Evolutionary conservation across 2,888 invertebrate genomes (phyloP).

Genomic region (Elysia crispata): DNA sequence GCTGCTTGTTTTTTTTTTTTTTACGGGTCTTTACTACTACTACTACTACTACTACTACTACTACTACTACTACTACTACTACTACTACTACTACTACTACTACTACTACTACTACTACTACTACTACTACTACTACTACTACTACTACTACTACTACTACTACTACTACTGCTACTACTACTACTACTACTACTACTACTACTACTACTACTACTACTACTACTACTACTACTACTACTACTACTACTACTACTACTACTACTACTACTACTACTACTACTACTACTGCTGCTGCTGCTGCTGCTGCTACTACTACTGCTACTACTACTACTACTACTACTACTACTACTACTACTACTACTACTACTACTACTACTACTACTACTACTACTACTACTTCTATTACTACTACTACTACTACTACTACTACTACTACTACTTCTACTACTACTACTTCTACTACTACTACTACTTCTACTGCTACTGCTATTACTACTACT

Average conservation of each 20-base stretch:
- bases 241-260: constrained; percentile 9
- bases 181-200: constrained; percentile 9
- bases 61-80: constrained; percentile 9
- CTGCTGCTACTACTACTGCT: background rate
- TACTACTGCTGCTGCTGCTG: background rate
- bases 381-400: constrained; percentile 4
- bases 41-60: constrained; percentile 9
- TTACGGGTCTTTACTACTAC: no score
- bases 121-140: constrained; percentile 9
- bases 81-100: constrained; percentile 1
- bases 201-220: constrained; percentile 9
- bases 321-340: constrained; percentile 20
- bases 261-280: constrained; percentile 9
- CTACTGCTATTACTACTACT: constrained; percentile 1
- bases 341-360: constrained; percentile 24
- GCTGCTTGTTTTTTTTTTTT: no score
- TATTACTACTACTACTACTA: constrained; percentile 4
- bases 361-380: constrained; percentile 9
- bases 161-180: constrained; percentile 4
- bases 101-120: constrained; percentile 9
- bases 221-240: constrained; percentile 4
- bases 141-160: constrained; percentile 4
- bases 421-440: constrained; percentile 9
- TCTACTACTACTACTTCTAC: constrained; percentile 1
- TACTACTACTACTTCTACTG: constrained; percentile 1